Percentiles rank a stretch among this genome's conserved stretches.
phyloP scores from a whole-genome alignment of 2,797 vertebrate genomes.

The Tragopan temminckii region DNA sequence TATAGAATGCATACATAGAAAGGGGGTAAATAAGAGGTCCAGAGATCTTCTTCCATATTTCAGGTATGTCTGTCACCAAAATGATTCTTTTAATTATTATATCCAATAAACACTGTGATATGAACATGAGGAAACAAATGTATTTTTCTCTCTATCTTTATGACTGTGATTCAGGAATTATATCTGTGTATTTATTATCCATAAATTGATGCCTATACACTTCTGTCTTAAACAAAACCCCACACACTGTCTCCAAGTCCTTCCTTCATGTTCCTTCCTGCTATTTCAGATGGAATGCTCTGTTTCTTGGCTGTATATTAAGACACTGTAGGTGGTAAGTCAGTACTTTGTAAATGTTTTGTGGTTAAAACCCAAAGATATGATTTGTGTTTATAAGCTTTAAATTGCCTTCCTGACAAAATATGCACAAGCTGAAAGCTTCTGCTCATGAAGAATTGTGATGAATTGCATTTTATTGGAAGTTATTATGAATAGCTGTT shows the following conservation, averaged over 20 bases:
- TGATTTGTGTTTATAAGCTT: conserved; percentile 73
- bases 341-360: conserved; percentile 36
- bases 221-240: neutral
- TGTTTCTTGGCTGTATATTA: neutral
- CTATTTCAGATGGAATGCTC: neutral
- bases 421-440: conserved; percentile 57
- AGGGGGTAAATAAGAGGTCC: neutral
- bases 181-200: neutral
- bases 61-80: neutral
- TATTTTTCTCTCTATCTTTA: neutral
- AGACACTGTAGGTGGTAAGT: conserved; percentile 31
- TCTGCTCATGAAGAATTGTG: conserved; percentile 38
- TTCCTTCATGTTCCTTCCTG: neutral
- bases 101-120: neutral
- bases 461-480: conserved; percentile 61
- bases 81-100: neutral
- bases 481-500: conserved; percentile 53
- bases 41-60: neutral
- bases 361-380: conserved; percentile 60
- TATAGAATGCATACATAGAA: rapidly evolving
- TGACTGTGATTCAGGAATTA: neutral
- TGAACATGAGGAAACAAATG: neutral
- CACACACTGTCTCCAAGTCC: neutral
- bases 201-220: neutral
- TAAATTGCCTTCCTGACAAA: conserved; percentile 70